Base-by-base conservation (phyloP, 2,797 vertebrate species). In the Spatula versicolor region DNA sequence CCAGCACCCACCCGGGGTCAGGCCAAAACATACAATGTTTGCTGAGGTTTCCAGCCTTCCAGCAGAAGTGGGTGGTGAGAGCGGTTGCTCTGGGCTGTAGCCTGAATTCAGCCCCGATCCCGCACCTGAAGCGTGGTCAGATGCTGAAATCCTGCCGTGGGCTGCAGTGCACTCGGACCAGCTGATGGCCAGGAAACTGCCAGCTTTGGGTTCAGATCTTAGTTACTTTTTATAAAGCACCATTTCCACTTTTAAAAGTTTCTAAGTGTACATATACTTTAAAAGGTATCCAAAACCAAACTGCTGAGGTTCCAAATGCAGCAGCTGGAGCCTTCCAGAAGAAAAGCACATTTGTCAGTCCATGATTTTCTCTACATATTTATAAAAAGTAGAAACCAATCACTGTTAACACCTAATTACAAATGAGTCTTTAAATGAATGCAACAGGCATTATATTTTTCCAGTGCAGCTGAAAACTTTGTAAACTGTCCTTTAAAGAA, bases 401-500 rank as follows among this genome's bases (percentile, higher is more conserved):
- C 87, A 95, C 88, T 97, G 93, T 52, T 56, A 71, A 94, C 91
- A 93, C 35, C 35, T 94, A 94, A 96, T 96, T 79, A 92, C 81
- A 96, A 93, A 86, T n/a, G 46, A 92, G 31, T 78, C 93, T 79
- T 71, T 76, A 96, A 97, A 96, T 92, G 39, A 83, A 91, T 86
- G 90, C 86, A 91, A 43, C 89, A 95, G 83, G 86, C 97, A 93
- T 94, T 81, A 11, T 2, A 64, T 94, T 95, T 86, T 83, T 46
- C 56, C 72, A 88, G 48, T 41, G 82, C 88, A 93, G 83, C 80
- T 95, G 92, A 64, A 97, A 96, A 88, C 81, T 96, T 74, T 55
- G 84, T 88, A 92, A 76, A 93, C 86, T 96, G 96, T 86, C 68
- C 88, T 91, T 90, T 93, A 66, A 87, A 95, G 94, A 90, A 95